These are phyloP conservation scores for Atherinosoma microstoma DNA, from an alignment of 2,797 vertebrate species.

Conservation along the genomic window DNA sequence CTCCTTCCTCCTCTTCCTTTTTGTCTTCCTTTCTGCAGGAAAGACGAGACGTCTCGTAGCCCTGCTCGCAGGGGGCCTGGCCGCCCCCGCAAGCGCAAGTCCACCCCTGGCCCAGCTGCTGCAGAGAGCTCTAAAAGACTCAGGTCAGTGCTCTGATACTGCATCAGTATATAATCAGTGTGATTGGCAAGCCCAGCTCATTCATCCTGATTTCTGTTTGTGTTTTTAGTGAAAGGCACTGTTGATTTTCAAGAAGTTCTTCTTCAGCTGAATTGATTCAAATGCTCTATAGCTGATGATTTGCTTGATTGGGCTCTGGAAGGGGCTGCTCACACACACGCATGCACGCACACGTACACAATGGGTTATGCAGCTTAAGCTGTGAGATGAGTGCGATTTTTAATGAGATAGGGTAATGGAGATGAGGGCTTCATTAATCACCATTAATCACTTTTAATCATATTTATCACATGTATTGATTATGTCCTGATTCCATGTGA, in stretches of 20 bases:
- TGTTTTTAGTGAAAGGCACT: constrained; percentile 76
- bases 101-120: constrained; percentile 72
- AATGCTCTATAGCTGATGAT: constrained; percentile 77
- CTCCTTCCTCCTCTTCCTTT: constrained; percentile 22
- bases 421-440: constrained; percentile 82
- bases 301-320: constrained; percentile 78
- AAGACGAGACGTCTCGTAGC: constrained; percentile 92
- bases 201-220: constrained; percentile 79
- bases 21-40: constrained; percentile 78
- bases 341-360: constrained; percentile 9
- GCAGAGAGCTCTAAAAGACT: constrained; percentile 84
- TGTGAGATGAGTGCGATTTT: constrained; percentile 72
- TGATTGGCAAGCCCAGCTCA: constrained; percentile 77
- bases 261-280: constrained; percentile 78
- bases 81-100: constrained; percentile 92
- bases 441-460: constrained; percentile 83
- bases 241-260: constrained; percentile 81
- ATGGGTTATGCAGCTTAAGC: constrained; percentile 60
- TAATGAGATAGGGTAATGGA: constrained; percentile 79
- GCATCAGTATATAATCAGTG: constrained; percentile 67
- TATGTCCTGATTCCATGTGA: constrained; percentile 77
- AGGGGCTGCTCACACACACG: constrained; percentile 41
- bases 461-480: constrained; percentile 88
- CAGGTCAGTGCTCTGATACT: constrained; percentile 86
- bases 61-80: constrained; percentile 92